Evolutionary conservation across 2,888 invertebrate genomes (phyloP).

Genomic region (Orthonevra nobilis): DNA sequence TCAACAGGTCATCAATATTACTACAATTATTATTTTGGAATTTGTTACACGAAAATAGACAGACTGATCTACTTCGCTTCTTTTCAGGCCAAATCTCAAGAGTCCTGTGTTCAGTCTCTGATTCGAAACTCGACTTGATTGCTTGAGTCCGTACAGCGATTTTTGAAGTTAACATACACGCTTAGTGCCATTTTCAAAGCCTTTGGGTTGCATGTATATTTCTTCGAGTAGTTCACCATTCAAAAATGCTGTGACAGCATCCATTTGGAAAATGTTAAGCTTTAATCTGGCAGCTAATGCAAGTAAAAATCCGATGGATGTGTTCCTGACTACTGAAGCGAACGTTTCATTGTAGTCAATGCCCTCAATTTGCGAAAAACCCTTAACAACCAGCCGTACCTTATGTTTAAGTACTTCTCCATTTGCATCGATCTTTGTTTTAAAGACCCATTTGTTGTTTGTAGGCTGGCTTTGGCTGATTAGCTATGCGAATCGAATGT

Average conservation of each 20-base stretch:
- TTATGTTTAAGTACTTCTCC: constrained; percentile 22
- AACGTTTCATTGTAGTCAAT: constrained; percentile 65
- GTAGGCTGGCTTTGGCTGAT: too few species aligned
- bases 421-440: constrained; percentile 42
- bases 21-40: constrained; percentile 26
- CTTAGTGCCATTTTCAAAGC: constrained; percentile 38
- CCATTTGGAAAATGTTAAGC: constrained; percentile 32
- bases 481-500: too few species aligned
- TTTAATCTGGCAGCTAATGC: neutral
- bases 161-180: constrained; percentile 33
- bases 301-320: neutral
- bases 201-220: constrained; percentile 65
- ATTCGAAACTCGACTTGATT: constrained; percentile 58
- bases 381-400: constrained; percentile 38
- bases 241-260: constrained; percentile 38
- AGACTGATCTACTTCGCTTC: neutral
- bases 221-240: constrained; percentile 48
- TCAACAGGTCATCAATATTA: constrained; percentile 35
- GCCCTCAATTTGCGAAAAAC: constrained; percentile 38
- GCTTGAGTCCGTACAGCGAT: constrained; percentile 48
- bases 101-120: constrained; percentile 41
- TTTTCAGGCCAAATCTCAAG: constrained; percentile 10
- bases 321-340: neutral
- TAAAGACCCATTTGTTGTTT: constrained; percentile 40
- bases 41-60: neutral